These are phyloP conservation scores for Typhlichthys subterraneus DNA, from an alignment of 2,797 vertebrate genomes.

Conservation along the genomic window DNA sequence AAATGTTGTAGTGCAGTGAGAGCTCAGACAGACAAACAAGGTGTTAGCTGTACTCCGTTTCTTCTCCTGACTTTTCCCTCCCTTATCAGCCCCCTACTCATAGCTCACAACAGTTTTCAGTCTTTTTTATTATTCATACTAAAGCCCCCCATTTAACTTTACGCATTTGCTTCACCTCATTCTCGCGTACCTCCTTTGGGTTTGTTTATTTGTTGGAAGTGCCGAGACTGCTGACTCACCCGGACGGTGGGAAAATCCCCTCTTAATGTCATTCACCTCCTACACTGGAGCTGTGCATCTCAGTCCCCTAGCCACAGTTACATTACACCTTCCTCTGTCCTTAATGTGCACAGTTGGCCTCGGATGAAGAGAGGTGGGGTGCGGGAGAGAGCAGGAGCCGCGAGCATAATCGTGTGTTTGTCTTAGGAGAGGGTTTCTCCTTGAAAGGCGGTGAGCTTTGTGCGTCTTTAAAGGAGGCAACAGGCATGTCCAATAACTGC, in stretches of 20 bases:
- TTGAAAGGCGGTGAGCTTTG: conserved; percentile 24
- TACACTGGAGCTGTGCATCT: conserved; percentile 27
- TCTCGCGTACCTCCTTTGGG: conserved; percentile 6
- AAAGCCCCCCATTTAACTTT: background rate
- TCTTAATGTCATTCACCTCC: conserved; percentile 34
- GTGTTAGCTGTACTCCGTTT: conserved; percentile 30
- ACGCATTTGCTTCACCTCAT: conserved; percentile 11
- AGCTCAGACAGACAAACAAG: conserved; percentile 37
- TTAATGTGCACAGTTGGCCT: conserved; percentile 16
- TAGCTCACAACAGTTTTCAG: conserved; percentile 8
- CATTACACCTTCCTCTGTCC: conserved; percentile 24
- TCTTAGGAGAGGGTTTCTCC: conserved; percentile 35
- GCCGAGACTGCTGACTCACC: conserved; percentile 68
- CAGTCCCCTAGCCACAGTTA: conserved; percentile 9
- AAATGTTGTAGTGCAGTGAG: conserved; percentile 27
- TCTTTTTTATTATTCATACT: too few species aligned
- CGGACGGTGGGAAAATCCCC: conserved; percentile 64
- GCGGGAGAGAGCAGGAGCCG: conserved; percentile 45
- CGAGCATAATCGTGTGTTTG: conserved; percentile 52
- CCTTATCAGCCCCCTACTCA: conserved; percentile 41
- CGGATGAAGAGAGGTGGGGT: conserved; percentile 33
- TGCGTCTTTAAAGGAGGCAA: conserved; percentile 34
- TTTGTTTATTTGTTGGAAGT: conserved; percentile 47
- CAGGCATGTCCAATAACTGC: conserved; percentile 27
- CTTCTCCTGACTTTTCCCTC: conserved; percentile 15